Conservation (phyloP, 2,888 invertebrate genomes). For the Papilio elwesi region DNA sequence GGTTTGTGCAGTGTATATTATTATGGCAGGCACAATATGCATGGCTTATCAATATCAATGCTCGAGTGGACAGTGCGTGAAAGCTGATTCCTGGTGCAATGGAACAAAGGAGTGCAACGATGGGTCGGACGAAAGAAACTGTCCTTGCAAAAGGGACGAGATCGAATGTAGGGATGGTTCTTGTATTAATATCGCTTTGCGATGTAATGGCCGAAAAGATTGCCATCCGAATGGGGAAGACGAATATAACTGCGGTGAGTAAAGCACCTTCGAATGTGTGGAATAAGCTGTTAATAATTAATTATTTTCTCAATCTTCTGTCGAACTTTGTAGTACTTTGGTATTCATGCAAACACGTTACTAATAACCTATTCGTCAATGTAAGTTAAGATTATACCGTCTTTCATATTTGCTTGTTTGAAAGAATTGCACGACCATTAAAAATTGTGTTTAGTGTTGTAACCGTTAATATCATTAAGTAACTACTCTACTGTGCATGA, state of each 20-base stretch:
- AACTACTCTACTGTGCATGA: background rate
- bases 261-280: constrained; percentile 16
- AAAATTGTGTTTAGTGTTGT: background rate
- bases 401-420: background rate
- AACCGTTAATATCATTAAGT: background rate
- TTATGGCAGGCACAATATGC: constrained; percentile 79
- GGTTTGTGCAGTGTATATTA: constrained; percentile 58
- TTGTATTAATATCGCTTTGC: constrained; percentile 85
- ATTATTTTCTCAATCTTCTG: constrained; percentile 6
- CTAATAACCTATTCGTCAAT: background rate
- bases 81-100: constrained; percentile 80
- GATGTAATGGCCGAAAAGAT: constrained; percentile 86
- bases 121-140: constrained; percentile 73
- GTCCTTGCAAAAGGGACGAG: constrained; percentile 78
- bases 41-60: constrained; percentile 86
- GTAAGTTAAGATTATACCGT: constrained; percentile 5
- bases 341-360: constrained; percentile 4
- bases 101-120: constrained; percentile 80
- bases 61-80: constrained; percentile 86
- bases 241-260: constrained; percentile 83
- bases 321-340: constrained; percentile 25
- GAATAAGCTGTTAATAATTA: constrained; percentile 25
- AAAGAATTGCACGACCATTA: background rate
- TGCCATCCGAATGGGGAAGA: constrained; percentile 85
- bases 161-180: constrained; percentile 86